Conservation (phyloP, 2,113 vertebrate genomes). For the Chelonoidis abingdonii region DNA sequence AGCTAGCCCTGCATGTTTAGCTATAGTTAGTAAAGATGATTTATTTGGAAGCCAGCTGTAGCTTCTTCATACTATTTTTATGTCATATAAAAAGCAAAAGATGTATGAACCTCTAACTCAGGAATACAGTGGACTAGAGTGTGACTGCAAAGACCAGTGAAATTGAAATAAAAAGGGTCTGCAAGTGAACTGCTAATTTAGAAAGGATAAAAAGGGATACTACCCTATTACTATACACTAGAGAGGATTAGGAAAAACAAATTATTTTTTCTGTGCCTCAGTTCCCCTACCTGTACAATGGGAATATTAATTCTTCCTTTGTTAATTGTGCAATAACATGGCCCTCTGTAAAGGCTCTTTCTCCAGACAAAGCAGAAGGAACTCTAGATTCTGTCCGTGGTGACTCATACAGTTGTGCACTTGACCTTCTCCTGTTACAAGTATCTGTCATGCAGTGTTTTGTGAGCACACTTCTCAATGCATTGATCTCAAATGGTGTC, state of each 20-base stretch:
- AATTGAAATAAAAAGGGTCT: neutral
- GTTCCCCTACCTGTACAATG: neutral
- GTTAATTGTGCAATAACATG: neutral
- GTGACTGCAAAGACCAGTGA: neutral
- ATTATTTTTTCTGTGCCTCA: neutral
- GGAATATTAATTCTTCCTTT: neutral
- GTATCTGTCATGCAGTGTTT: neutral
- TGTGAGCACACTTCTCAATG: neutral
- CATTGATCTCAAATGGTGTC: neutral
- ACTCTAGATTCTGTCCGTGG: neutral
- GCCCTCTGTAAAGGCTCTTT: neutral
- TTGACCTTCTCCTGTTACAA: neutral
- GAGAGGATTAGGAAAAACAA: neutral
- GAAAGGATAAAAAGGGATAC: neutral
- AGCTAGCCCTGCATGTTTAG: neutral
- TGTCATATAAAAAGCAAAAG: neutral
- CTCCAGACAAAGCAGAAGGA: neutral
- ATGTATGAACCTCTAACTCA: neutral
- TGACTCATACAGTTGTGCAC: neutral
- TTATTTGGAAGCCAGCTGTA: neutral
- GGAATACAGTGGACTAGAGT: neutral
- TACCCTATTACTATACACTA: neutral
- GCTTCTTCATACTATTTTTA: neutral
- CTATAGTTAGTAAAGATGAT: neutral
- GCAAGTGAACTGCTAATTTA: neutral